phyloP scores from a whole-genome alignment of 2,888 invertebrate genomes.

The Tanytarsus gracilentus region DNA sequence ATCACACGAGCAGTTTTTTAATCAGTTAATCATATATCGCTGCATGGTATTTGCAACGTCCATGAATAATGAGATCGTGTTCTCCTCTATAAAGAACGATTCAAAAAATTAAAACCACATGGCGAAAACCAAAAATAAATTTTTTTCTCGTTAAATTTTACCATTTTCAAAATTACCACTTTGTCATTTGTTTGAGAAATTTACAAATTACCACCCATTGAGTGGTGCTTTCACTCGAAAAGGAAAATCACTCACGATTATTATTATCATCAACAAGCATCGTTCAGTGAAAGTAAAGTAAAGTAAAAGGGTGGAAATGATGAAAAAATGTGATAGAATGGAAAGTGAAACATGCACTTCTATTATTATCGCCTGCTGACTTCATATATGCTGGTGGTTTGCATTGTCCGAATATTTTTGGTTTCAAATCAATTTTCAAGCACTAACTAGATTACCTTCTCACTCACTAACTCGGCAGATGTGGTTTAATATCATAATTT shows the following conservation, averaged over 20 bases:
- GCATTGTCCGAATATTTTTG: too few species aligned
- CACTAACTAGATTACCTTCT: too few species aligned
- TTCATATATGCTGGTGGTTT: too few species aligned
- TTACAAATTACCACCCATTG: slow-evolving; percentile 5
- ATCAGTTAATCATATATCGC: slow-evolving; percentile 24
- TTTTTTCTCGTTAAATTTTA: background rate
- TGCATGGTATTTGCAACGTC: slow-evolving; percentile 7
- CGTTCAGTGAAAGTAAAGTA: background rate
- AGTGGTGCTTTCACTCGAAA: too few species aligned
- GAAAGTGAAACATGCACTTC: too few species aligned
- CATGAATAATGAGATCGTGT: slow-evolving; percentile 18
- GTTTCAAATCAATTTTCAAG: too few species aligned
- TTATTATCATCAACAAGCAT: background rate
- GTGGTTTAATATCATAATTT: too few species aligned
- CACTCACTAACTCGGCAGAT: too few species aligned
- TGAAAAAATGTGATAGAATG: too few species aligned
- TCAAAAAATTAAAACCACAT: slow-evolving; percentile 14
- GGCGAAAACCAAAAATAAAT: too few species aligned
- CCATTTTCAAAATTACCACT: background rate
- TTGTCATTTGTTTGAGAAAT: background rate
- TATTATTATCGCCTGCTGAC: too few species aligned
- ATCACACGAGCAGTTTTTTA: too few species aligned
- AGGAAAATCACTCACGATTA: background rate
- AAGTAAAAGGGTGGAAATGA: background rate
- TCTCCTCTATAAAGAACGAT: background rate